Evolutionary conservation across 2,888 invertebrate species (phyloP), one percentile per base, ranked within the genome.

Genomic region (Volucella zonaria): DNA sequence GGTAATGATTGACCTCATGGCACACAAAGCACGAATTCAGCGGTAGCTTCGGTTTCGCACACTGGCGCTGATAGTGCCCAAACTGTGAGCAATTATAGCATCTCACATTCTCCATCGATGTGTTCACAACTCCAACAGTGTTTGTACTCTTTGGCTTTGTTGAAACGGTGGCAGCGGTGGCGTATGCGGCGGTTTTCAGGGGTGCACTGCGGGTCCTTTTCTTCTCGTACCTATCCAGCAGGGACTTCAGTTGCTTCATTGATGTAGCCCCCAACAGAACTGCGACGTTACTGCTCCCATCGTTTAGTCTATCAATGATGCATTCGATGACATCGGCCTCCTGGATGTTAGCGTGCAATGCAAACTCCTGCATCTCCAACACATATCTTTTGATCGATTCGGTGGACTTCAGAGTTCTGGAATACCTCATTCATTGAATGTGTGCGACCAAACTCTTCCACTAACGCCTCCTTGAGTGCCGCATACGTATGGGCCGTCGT

Each of bases 331-430:
- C 23, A 42, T 74, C 78, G 2, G 59, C 38, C 14, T 78, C 82
- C 38, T 61, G 47, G 31, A 68, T 38, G n/a, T 52, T 42, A 8
- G 67, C 54, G 8, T 40, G 45, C 11, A 42, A n/a, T 10, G 74
- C 82, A 31, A 68, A 68, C 23, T 61, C 70, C 43, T 77, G 68
- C 78, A 78, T 82, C 43, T 67, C 64, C 18, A 82, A 54, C 8
- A 74, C 54, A 56, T 78, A 82, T 8, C 64, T 15, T 11, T 68
- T 40, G 0, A 78, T 42, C 1, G 64, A 68, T 45, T 82, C 82
- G 14, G 31, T 14, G 1, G 49, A 45, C 43, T 67, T 51, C 43
- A 43, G 38, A 8, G 8, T 42, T 11, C 79, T 51, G 18, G 18
- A 64, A 78, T 1, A 79, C 79, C 38, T 14, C 23, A 23, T 23